Percentiles rank a stretch among this genome's conserved stretches.
Conservation (phyloP, 2,888 invertebrate genomes). For the Dolichomitus sp. region DNA sequence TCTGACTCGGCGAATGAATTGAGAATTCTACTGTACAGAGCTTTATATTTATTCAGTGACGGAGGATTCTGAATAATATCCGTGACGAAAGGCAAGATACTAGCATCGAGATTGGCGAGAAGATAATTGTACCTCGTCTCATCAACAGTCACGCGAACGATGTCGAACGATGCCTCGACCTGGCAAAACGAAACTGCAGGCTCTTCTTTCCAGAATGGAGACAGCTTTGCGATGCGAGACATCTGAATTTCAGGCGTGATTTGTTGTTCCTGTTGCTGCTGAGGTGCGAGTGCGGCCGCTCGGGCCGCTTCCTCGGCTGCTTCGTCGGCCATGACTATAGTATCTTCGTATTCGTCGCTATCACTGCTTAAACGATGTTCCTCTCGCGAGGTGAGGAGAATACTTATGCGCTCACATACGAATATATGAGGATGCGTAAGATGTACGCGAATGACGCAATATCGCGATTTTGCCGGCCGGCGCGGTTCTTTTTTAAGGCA, state of each 20-base stretch:
- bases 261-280: not conserved
- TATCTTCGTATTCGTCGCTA: not conserved
- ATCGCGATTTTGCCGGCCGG: too few species aligned
- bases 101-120: conserved; percentile 25
- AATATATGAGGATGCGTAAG: not conserved
- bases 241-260: not conserved
- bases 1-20: conserved; percentile 37
- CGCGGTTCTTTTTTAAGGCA: too few species aligned
- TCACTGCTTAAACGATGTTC: not conserved
- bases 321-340: not conserved
- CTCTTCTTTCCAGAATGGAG: not conserved
- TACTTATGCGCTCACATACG: too few species aligned
- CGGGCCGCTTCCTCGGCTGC: not conserved
- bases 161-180: conserved; percentile 29
- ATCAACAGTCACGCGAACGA: conserved; percentile 8
- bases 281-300: not conserved
- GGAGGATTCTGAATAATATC: conserved; percentile 43
- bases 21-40: conserved; percentile 39
- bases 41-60: conserved; percentile 15
- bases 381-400: too few species aligned
- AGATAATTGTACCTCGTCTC: conserved; percentile 23
- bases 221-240: not conserved
- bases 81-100: conserved; percentile 9
- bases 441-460: not conserved
- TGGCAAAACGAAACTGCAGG: conserved; percentile 28